Evolutionary conservation across 2,113 vertebrate species (phyloP).

Genomic region (Sylvia atricapilla): DNA sequence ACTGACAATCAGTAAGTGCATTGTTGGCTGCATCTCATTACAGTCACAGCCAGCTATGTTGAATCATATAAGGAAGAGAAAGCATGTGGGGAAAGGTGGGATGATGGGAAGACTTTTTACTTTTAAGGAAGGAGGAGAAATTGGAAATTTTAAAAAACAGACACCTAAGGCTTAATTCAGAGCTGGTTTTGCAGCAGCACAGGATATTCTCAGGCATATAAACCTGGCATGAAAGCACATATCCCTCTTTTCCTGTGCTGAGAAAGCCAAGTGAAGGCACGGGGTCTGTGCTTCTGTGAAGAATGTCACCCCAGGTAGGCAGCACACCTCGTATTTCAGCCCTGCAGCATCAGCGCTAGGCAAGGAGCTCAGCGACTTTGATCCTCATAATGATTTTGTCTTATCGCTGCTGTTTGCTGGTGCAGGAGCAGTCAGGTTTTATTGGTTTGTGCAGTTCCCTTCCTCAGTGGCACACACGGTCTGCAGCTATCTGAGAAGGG

Average conservation of each 20-base stretch:
- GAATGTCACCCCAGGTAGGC: not conserved
- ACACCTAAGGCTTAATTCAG: not conserved
- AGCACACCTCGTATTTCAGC: not conserved
- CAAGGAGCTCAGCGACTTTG: not conserved
- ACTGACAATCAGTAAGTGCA: not conserved
- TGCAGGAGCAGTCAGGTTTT: not conserved
- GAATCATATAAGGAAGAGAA: not conserved
- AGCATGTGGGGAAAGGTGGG: not conserved
- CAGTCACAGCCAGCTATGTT: not conserved
- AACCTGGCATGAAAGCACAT: not conserved
- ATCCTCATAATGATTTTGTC: constrained; percentile 10
- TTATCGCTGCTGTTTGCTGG: not conserved
- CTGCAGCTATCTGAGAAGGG: not conserved
- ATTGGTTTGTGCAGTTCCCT: not conserved
- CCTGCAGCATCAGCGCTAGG: rapidly evolving
- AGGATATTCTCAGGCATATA: not conserved
- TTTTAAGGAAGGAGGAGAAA: not conserved
- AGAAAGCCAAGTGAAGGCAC: not conserved
- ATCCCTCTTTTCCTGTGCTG: not conserved
- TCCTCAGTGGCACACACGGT: not conserved
- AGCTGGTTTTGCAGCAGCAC: not conserved
- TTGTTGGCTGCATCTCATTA: not conserved
- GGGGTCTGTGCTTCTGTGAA: not conserved
- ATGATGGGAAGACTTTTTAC: not conserved
- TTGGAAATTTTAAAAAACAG: not conserved